Percentiles rank a stretch among this genome's conserved stretches.
phyloP scores from a whole-genome alignment of 2,797 vertebrate genomes.

The Anguilla megastoma region DNA sequence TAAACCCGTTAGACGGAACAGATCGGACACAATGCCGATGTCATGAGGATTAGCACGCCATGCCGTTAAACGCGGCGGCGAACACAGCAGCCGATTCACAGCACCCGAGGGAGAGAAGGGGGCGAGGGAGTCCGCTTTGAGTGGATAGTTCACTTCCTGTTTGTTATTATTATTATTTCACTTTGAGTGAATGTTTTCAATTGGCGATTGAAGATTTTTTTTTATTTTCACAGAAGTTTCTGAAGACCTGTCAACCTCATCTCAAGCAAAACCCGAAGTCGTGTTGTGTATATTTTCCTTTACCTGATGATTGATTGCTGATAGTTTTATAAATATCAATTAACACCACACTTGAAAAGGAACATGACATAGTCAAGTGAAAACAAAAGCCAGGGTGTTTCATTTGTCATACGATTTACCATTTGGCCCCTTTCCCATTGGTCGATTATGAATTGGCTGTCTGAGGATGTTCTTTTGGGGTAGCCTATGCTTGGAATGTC shows the following conservation, averaged over 20 bases:
- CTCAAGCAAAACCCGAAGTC: not conserved
- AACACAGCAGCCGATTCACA: not conserved
- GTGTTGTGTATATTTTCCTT: not conserved
- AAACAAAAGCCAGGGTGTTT: too few species aligned
- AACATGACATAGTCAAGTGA: too few species aligned
- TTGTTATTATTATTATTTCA: not conserved
- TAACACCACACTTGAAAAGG: not conserved
- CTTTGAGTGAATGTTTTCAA: too few species aligned
- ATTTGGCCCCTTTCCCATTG: too few species aligned
- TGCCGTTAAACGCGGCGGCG: not conserved
- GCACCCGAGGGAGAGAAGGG: not conserved
- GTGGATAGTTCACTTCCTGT: not conserved
- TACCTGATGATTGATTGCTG: not conserved
- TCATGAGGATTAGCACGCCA: not conserved
- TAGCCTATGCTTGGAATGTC: not conserved
- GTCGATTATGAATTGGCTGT: not conserved
- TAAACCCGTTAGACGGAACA: conserved; percentile 13
- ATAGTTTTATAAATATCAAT: not conserved
- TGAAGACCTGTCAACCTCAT: not conserved
- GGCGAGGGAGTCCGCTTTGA: not conserved
- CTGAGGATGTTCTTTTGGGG: not conserved
- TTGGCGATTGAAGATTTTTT: not conserved
- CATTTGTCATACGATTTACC: too few species aligned
- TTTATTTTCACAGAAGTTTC: not conserved
- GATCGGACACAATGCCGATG: conserved; percentile 9